Conservation (phyloP, 2,113 vertebrate genomes). For the Anser brachyrhynchus region DNA sequence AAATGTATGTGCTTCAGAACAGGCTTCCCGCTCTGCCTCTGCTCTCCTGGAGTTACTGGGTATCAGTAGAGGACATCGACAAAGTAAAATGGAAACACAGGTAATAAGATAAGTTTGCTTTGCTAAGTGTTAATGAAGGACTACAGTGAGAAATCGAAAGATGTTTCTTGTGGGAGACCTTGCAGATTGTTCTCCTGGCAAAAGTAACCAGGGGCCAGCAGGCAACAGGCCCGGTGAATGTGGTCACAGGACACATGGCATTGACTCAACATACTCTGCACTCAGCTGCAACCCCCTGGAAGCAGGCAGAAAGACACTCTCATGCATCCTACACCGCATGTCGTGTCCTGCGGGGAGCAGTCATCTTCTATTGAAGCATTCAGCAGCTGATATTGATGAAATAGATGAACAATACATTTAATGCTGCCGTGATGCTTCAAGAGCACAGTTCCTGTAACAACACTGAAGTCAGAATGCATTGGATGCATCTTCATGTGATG, state of each 20-base stretch:
- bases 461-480: not conserved
- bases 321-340: not conserved
- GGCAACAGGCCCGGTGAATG: not conserved
- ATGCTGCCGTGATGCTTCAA: not conserved
- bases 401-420: not conserved
- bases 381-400: not conserved
- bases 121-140: not conserved
- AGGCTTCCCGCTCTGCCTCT: too few species aligned
- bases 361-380: not conserved
- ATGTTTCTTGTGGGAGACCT: conserved; percentile 47
- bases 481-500: not conserved
- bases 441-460: not conserved
- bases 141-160: conserved; percentile 43
- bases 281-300: not conserved
- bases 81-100: not conserved
- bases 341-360: not conserved
- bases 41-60: not conserved
- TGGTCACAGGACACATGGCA: not conserved
- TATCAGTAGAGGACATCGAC: not conserved
- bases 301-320: not conserved
- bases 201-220: fast-evolving
- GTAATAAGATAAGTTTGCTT: not conserved
- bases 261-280: fast-evolving
- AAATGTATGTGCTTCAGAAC: too few species aligned
- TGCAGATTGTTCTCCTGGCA: conserved; percentile 15